phyloP scores from a whole-genome alignment of 2,888 invertebrate genomes.

The Calameuta idolon region DNA sequence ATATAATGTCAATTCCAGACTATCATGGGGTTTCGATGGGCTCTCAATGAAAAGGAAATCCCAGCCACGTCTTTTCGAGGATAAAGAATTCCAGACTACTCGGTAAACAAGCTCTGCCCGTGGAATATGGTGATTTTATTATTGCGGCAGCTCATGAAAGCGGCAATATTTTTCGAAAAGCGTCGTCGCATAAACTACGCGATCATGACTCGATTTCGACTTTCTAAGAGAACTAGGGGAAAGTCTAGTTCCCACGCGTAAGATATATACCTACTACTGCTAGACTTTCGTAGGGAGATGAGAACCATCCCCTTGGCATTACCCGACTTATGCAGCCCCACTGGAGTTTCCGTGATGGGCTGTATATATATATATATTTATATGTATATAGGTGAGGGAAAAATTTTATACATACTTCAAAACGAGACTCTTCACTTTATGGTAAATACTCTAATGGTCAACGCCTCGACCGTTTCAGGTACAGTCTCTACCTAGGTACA shows the following conservation, averaged over 20 bases:
- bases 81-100: neutral
- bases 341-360: neutral
- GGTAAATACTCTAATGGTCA: neutral
- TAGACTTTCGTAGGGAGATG: neutral
- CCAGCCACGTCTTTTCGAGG: neutral
- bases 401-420: neutral
- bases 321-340: neutral
- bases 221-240: conserved; percentile 19
- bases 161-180: conserved; percentile 35
- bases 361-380: neutral
- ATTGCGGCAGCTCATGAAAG: conserved; percentile 17
- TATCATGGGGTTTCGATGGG: neutral
- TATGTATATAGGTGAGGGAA: neutral
- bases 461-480: neutral
- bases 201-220: conserved; percentile 37
- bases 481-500: neutral
- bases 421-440: neutral
- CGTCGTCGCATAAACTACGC: conserved; percentile 31
- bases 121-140: conserved; percentile 36
- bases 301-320: neutral
- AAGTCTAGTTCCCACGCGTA: neutral
- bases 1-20: neutral
- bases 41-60: conserved; percentile 3
- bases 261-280: neutral
- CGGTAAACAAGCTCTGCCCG: conserved; percentile 1